Conservation (phyloP, 2,113 vertebrate genomes). For the Morone saxatilis region DNA sequence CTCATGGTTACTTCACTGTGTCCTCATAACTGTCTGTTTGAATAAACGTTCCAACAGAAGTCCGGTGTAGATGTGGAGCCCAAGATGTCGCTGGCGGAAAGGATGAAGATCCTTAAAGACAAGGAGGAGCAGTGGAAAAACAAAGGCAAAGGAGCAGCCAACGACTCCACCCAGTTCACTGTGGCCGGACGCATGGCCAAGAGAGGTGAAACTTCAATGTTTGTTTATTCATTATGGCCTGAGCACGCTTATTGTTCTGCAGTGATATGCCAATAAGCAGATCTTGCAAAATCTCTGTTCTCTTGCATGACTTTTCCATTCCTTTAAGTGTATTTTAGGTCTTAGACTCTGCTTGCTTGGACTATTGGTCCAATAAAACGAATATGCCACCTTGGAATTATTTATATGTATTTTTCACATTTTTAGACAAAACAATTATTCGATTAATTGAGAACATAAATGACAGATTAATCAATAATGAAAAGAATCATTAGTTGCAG, state of each 20-base stretch:
- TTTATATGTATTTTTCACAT: background rate
- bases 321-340: background rate
- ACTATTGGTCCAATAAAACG: too few relatives aligned
- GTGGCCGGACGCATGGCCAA: slow-evolving; percentile 87
- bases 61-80: slow-evolving; percentile 69
- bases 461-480: background rate
- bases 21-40: slow-evolving; percentile 6
- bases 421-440: background rate
- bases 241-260: background rate
- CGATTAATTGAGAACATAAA: background rate
- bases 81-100: slow-evolving; percentile 80
- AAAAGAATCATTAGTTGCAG: background rate
- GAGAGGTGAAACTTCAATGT: slow-evolving; percentile 73
- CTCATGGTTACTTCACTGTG: background rate
- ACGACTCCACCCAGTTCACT: slow-evolving; percentile 86
- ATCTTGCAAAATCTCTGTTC: too few relatives aligned
- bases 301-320: background rate
- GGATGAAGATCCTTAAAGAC: slow-evolving; percentile 85
- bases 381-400: background rate
- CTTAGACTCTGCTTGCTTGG: too few relatives aligned
- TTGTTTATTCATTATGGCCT: background rate
- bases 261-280: background rate
- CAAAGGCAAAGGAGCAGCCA: slow-evolving; percentile 85
- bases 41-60: slow-evolving; percentile 72
- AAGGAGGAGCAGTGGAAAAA: slow-evolving; percentile 86